Percentiles rank a stretch among this genome's conserved stretches.
phyloP scores from a whole-genome alignment of 2,888 invertebrate genomes.

The Eupithecia exiguata region DNA sequence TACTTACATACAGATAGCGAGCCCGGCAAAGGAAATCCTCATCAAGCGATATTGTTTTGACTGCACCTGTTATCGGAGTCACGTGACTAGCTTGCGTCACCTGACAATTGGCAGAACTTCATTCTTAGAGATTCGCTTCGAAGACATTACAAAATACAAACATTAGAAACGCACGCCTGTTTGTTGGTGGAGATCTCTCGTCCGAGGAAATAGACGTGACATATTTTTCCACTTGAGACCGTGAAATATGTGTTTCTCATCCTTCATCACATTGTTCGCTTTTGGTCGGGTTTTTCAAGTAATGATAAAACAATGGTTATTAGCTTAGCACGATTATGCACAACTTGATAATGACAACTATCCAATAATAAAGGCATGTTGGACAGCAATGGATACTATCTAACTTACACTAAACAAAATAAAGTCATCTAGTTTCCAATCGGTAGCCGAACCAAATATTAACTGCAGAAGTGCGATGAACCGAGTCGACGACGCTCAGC shows the following conservation, averaged over 20 bases:
- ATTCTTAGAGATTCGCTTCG: not conserved
- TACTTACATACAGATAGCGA: constrained; percentile 49
- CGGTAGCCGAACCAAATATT: not conserved
- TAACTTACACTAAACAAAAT: not conserved
- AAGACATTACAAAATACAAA: not conserved
- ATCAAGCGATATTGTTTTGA: constrained; percentile 37
- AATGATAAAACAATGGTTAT: not conserved
- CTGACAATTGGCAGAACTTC: not conserved
- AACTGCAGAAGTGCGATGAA: not conserved
- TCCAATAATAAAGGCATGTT: not conserved
- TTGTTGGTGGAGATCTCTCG: not conserved
- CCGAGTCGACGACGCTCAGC: not conserved
- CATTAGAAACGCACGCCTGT: not conserved
- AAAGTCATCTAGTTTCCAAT: not conserved
- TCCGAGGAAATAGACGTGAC: not conserved
- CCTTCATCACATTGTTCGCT: not conserved
- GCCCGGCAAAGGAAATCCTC: constrained; percentile 45
- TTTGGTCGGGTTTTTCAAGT: not conserved
- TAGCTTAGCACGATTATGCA: not conserved
- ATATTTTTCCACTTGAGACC: not conserved
- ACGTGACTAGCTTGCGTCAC: constrained; percentile 21
- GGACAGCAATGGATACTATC: not conserved
- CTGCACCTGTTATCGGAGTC: constrained; percentile 33
- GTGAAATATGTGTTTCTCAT: not conserved
- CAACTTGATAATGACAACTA: not conserved